phyloP scores from a whole-genome alignment of 53 echinoderm and acorn worm species.

The Stichopus horrens region DNA sequence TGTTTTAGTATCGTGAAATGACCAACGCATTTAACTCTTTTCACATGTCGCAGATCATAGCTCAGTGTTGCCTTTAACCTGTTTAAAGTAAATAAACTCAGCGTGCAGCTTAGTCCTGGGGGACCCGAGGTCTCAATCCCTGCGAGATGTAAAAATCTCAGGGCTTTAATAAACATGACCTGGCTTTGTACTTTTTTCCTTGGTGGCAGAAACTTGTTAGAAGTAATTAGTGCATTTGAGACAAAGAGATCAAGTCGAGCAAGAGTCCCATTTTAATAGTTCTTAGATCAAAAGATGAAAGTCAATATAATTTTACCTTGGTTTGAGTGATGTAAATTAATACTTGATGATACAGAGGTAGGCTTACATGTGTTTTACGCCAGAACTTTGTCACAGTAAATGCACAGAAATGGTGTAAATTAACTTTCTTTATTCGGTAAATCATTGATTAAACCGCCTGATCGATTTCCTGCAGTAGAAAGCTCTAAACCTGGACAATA shows the following conservation, averaged over 20 bases:
- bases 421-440: too few species aligned
- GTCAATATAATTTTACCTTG: background rate
- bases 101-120: slow-evolving; percentile 26
- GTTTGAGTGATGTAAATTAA: background rate
- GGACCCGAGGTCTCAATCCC: slow-evolving; percentile 1
- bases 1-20: slow-evolving; percentile 20
- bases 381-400: too few species aligned
- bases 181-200: slow-evolving; percentile 19
- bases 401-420: too few species aligned
- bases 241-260: background rate
- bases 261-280: background rate
- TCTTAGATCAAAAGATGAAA: background rate
- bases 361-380: too few species aligned
- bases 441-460: too few species aligned
- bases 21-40: slow-evolving; percentile 19
- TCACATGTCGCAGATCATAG: slow-evolving; percentile 23
- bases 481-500: too few species aligned
- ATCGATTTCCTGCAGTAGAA: too few species aligned
- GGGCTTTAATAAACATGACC: slow-evolving; percentile 3
- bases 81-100: slow-evolving; percentile 39
- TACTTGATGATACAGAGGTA: background rate
- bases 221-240: slow-evolving; percentile 28
- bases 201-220: slow-evolving; percentile 33
- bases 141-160: background rate
- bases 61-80: slow-evolving; percentile 30